These are phyloP conservation scores for Dipus sagitta DNA, from an alignment of 2,797 vertebrate genomes.

Conservation along the genomic window DNA sequence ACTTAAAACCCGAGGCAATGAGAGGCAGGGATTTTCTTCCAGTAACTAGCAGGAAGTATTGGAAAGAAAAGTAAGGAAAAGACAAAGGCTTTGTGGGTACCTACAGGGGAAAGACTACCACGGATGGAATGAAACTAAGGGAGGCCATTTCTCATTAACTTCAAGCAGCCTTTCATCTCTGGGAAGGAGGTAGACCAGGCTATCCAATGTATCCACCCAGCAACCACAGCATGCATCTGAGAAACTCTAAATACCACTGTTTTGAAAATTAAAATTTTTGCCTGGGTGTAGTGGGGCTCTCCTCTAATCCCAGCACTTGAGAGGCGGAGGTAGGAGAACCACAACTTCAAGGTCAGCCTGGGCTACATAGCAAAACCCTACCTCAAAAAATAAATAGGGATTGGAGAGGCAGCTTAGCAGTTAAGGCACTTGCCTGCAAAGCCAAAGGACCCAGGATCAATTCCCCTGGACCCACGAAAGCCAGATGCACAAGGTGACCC, in stretches of 20 bases:
- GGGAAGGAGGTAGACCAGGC: background rate
- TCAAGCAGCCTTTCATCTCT: background rate
- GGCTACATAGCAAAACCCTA: background rate
- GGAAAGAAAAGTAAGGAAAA: background rate
- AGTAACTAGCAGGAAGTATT: background rate
- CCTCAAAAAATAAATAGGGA: background rate
- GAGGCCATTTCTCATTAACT: background rate
- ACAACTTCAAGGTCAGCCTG: background rate
- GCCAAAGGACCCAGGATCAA: too few species aligned
- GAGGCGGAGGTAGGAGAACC: background rate
- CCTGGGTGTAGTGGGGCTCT: rapidly evolving
- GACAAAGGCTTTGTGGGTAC: background rate
- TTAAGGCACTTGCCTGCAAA: too few species aligned
- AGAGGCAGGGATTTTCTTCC: background rate
- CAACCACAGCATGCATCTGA: background rate
- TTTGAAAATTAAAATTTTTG: background rate
- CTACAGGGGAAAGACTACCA: background rate
- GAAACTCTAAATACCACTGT: background rate
- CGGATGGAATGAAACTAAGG: background rate
- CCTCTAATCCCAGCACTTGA: background rate
- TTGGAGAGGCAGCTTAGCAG: too few species aligned
- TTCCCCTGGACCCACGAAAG: too few species aligned
- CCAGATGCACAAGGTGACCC: too few species aligned
- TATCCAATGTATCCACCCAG: background rate
- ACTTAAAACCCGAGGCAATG: background rate